Percentiles rank a stretch among this genome's conserved stretches.
phyloP scores from a whole-genome alignment of 2,888 invertebrate genomes.

The Ischnus inquisitorius region DNA sequence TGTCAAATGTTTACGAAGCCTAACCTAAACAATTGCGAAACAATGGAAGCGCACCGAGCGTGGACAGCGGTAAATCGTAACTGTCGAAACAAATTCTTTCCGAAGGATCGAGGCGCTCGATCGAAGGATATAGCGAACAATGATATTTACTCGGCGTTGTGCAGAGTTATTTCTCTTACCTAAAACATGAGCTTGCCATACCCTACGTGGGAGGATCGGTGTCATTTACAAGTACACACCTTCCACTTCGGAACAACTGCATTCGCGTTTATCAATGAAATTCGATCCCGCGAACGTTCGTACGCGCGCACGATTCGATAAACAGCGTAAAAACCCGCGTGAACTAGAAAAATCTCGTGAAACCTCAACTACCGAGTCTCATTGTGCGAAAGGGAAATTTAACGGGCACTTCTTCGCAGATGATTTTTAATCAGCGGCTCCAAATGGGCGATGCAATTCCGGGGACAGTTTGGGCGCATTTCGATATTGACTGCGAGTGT shows the following conservation, averaged over 20 bases:
- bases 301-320: neutral
- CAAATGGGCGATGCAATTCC: too few species aligned
- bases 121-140: neutral
- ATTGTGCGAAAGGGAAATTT: neutral
- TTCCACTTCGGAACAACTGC: slow-evolving; percentile 48
- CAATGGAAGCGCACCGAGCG: slow-evolving; percentile 1
- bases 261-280: slow-evolving; percentile 63
- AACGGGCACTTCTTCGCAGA: neutral
- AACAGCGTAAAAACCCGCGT: neutral
- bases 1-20: slow-evolving; percentile 32
- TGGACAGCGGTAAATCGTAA: neutral
- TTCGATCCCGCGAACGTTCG: slow-evolving; percentile 34
- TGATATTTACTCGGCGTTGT: neutral
- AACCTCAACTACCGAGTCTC: neutral
- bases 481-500: too few species aligned
- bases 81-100: neutral
- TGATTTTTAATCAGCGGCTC: neutral
- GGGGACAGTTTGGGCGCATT: too few species aligned
- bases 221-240: slow-evolving; percentile 70
- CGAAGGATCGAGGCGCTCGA: neutral
- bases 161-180: slow-evolving; percentile 75
- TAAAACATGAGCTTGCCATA: slow-evolving; percentile 84
- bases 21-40: slow-evolving; percentile 50
- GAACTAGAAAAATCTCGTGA: neutral
- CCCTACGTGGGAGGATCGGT: slow-evolving; percentile 73